Evolutionary conservation across 1,140 invertebrate genomes (phyloP), one percentile per base, ranked within the genome.

Genomic region (Phymastichus coffea): DNA sequence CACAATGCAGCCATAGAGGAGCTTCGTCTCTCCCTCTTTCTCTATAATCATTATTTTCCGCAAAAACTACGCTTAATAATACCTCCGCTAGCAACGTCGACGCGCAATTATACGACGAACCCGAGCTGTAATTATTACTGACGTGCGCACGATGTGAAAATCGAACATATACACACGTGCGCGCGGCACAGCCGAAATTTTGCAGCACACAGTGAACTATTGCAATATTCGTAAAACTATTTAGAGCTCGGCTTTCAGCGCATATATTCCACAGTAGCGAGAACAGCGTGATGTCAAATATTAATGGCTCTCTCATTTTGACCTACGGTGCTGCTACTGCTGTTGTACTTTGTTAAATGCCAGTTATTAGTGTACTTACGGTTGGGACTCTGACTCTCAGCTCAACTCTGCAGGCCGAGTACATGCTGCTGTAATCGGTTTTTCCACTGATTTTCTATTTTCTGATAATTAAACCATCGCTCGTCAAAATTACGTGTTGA

Each of bases 21-120:
- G 51, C n/a, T 15, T n/a, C 33, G 33, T 40, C 37, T 40, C 7
- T 25, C 33, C 19, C 26, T 3, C 6, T 4, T 15, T 43, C 20
- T 22, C 37, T 46, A 28, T 47, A 46, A 60, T 54, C 51, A 54
- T 60, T 60, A 54, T 56, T 49, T 61, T n/a, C 46, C 7, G 28
- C 25, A 22, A 40, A 61, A 54, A 41, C 54, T 60, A 46, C 22
- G 23, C 33, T 47, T 33, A 60, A 54, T 41, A 60, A 54, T 40
- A 8, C 30, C 2, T 2, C n/a, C 17, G 20, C 35, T 20, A 1
- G 8, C 14, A 26, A 35, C 38, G 35, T 33, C 57, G 30, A 38
- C 20, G n/a, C n/a, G 40, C 30, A 59, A 52, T 59, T 59, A 46
- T 44, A 28, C 20, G 22, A 6, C 10, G 20, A 0, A 10, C 4